phyloP scores from a whole-genome alignment of 2,888 invertebrate species.

The Papilio elwesi region DNA sequence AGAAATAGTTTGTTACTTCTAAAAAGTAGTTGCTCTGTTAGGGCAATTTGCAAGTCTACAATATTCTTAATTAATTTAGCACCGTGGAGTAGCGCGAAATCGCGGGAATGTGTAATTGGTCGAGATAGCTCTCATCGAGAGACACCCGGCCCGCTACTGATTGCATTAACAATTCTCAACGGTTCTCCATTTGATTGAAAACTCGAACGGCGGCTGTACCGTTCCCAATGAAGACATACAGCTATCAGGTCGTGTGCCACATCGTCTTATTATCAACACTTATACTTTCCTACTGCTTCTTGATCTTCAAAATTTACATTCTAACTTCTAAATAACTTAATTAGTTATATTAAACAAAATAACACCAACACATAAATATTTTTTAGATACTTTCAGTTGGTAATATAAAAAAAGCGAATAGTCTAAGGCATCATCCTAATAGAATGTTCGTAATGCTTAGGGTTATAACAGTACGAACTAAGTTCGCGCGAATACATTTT shows the following conservation, averaged over 20 bases:
- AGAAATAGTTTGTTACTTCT: neutral
- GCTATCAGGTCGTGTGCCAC: constrained; percentile 14
- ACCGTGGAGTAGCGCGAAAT: constrained; percentile 48
- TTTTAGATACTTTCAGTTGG: too few relatives aligned
- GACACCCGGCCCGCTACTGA: constrained; percentile 30
- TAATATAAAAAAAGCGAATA: too few relatives aligned
- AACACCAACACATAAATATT: too few relatives aligned
- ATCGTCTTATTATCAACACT: neutral
- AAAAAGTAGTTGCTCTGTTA: neutral
- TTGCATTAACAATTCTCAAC: constrained; percentile 38
- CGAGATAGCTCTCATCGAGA: constrained; percentile 35
- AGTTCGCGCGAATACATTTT: too few relatives aligned
- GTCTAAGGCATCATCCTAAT: too few relatives aligned
- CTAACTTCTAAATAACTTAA: too few relatives aligned
- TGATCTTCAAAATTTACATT: too few relatives aligned
- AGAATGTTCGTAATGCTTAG: too few relatives aligned
- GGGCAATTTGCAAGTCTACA: constrained; percentile 42
- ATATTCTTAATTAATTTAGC: constrained; percentile 51
- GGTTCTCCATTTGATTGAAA: constrained; percentile 36
- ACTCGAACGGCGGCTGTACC: constrained; percentile 22
- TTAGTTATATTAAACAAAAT: too few relatives aligned
- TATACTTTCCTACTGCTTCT: neutral
- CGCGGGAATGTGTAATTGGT: constrained; percentile 43
- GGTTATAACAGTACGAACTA: too few relatives aligned
- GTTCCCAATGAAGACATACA: constrained; percentile 24